Percentiles rank a stretch among this genome's conserved stretches.
phyloP scores from a whole-genome alignment of 1,140 invertebrate species.

The Augochlora pura region DNA sequence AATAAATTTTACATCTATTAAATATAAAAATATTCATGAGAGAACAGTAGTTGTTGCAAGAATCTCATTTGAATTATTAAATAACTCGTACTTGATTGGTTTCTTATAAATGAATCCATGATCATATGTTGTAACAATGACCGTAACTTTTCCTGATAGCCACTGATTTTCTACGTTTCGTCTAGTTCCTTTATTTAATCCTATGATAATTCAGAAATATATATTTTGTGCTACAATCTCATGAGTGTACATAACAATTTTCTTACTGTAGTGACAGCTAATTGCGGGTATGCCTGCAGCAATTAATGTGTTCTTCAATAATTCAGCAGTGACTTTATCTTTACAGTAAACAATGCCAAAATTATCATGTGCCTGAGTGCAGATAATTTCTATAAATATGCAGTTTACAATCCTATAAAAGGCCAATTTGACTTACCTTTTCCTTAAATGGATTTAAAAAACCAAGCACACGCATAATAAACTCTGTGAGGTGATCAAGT shows the following conservation, averaged over 20 bases:
- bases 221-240: neutral
- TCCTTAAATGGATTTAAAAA: neutral
- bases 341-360: constrained; percentile 23
- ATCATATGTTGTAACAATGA: constrained; percentile 24
- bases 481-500: constrained; percentile 17
- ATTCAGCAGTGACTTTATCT: neutral
- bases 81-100: constrained; percentile 9
- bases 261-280: constrained; percentile 14
- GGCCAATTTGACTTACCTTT: constrained; percentile 1
- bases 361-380: neutral
- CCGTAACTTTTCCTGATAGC: neutral
- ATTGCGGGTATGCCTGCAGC: neutral
- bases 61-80: neutral
- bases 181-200: neutral
- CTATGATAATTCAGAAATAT: neutral
- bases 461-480: neutral
- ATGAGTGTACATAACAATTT: neutral
- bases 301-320: neutral
- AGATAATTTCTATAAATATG: neutral
- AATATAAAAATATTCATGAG: neutral
- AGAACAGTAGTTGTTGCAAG: neutral
- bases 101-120: constrained; percentile 27
- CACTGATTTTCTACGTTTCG: neutral
- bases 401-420: neutral
- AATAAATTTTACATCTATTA: constrained; percentile 18